phyloP scores from a whole-genome alignment of 2,797 vertebrate species.

The Buphagus erythrorhynchus region DNA sequence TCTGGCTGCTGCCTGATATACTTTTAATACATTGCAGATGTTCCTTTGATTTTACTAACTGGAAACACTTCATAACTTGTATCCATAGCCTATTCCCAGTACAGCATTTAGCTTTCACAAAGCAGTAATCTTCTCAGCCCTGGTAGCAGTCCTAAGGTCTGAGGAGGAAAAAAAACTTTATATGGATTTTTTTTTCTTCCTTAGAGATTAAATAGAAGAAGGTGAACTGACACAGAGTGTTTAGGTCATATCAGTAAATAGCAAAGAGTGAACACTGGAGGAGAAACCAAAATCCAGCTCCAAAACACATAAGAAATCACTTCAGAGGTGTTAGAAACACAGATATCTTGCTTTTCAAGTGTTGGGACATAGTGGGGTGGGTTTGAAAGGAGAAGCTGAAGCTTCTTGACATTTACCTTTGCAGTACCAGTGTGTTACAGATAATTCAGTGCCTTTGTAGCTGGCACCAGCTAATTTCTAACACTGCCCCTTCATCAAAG shows the following conservation, averaged over 20 bases:
- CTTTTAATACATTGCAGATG: constrained; percentile 28
- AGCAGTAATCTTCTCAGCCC: neutral
- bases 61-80: constrained; percentile 34
- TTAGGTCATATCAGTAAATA: neutral
- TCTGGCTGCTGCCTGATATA: neutral
- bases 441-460: neutral
- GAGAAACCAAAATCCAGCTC: neutral
- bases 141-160: neutral
- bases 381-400: neutral
- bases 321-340: neutral
- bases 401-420: neutral
- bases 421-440: neutral
- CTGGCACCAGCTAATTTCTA: neutral
- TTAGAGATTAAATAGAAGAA: neutral
- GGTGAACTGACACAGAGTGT: neutral
- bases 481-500: neutral
- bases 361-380: neutral
- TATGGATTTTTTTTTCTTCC: neutral
- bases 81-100: neutral
- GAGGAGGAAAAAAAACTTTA: neutral
- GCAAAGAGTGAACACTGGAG: neutral
- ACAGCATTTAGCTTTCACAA: neutral
- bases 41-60: constrained; percentile 19
- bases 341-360: neutral
- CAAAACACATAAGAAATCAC: neutral